These are phyloP conservation scores for Ditylenchus dipsaci DNA, from an alignment of 1,140 invertebrate species.

Conservation along the genomic window DNA sequence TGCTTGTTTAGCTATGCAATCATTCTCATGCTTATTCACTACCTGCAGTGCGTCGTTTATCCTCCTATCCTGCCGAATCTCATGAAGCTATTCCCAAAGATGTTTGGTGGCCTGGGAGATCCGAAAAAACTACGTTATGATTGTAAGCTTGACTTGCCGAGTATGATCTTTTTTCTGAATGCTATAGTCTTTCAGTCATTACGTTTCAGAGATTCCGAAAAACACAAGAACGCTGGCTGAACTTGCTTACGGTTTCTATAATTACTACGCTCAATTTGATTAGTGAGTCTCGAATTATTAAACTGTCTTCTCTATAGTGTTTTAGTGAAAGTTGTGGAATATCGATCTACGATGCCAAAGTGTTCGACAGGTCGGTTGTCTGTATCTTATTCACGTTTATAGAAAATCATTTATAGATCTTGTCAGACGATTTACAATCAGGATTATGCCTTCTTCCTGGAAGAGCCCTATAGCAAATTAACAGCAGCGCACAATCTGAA, in stretches of 20 bases:
- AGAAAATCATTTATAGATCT: neutral
- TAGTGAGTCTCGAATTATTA: constrained; percentile 59
- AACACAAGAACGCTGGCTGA: constrained; percentile 76
- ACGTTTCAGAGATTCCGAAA: constrained; percentile 61
- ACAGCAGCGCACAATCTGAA: constrained; percentile 40
- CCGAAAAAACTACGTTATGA: constrained; percentile 25
- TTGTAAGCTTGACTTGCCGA: constrained; percentile 15
- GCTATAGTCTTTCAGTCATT: neutral
- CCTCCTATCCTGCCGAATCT: constrained; percentile 56
- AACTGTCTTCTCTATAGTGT: constrained; percentile 7
- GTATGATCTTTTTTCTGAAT: constrained; percentile 10
- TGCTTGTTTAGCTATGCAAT: constrained; percentile 62
- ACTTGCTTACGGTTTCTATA: constrained; percentile 79
- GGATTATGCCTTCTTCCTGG: constrained; percentile 50
- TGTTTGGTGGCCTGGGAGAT: constrained; percentile 26
- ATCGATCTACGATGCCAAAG: neutral
- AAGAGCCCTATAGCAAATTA: constrained; percentile 81
- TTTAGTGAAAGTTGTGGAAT: neutral
- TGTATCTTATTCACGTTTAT: neutral
- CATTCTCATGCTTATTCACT: constrained; percentile 89
- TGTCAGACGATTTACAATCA: neutral
- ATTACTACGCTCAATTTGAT: constrained; percentile 74
- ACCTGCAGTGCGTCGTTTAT: constrained; percentile 76
- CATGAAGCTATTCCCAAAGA: constrained; percentile 29
- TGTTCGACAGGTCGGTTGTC: neutral